A percentile compares a stretch with the other conserved stretches of the same genome.
Evolutionary conservation across 2,888 invertebrate species (phyloP).

Genomic region (Ochropacha duplaris): DNA sequence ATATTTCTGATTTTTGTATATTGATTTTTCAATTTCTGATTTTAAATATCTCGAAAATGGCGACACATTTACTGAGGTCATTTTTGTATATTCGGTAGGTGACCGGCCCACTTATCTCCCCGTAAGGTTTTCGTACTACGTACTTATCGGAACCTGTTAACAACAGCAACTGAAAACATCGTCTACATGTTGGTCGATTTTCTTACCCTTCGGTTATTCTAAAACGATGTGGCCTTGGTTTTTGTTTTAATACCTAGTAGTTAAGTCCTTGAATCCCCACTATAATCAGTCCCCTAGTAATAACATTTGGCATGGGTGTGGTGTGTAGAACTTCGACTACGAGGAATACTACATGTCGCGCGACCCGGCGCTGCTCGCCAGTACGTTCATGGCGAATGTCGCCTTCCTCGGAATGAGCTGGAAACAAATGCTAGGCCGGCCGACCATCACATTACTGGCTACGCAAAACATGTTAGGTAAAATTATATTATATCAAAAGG

Average conservation of each 20-base stretch:
- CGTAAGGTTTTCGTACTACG: too few relatives aligned
- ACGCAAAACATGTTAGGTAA: conserved; percentile 94
- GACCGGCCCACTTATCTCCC: too few relatives aligned
- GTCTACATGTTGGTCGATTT: too few relatives aligned
- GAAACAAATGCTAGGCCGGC: conserved; percentile 98
- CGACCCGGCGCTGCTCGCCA: conserved; percentile 96
- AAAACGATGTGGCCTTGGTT: too few relatives aligned
- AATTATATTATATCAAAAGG: not conserved
- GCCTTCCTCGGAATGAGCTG: conserved; percentile 98
- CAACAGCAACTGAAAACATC: too few relatives aligned
- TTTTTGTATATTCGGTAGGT: too few relatives aligned
- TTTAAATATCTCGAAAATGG: too few relatives aligned
- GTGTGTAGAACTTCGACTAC: conserved; percentile 92
- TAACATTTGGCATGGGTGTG: conserved; percentile 59
- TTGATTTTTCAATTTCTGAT: too few relatives aligned
- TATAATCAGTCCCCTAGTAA: conserved; percentile 16
- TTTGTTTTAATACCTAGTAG: not conserved
- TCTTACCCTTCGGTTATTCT: too few relatives aligned
- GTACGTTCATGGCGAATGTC: conserved; percentile 96
- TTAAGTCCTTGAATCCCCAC: not conserved
- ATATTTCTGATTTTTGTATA: too few relatives aligned
- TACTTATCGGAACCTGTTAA: too few relatives aligned
- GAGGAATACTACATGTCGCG: conserved; percentile 98
- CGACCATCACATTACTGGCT: conserved; percentile 95
- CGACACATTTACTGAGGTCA: too few relatives aligned